phyloP scores from a whole-genome alignment of 2,113 vertebrate genomes.

The Hystrix cristata region DNA sequence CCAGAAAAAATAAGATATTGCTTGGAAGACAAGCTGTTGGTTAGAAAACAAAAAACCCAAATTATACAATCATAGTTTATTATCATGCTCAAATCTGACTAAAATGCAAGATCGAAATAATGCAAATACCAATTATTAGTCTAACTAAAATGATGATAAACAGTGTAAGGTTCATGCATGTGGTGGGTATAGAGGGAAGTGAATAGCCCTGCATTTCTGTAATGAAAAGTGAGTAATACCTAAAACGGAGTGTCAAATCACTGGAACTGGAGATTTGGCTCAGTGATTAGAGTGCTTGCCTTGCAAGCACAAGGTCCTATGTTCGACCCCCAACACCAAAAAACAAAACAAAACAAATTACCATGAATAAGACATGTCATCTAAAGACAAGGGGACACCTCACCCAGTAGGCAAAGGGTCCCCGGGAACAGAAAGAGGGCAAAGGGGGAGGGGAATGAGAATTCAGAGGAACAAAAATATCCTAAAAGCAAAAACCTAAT shows the following conservation, averaged over 20 bases:
- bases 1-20: not conserved
- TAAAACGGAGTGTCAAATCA: not conserved
- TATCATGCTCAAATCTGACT: not conserved
- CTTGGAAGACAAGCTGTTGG: not conserved
- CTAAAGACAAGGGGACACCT: not conserved
- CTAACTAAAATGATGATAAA: not conserved
- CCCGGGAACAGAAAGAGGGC: too few relatives aligned
- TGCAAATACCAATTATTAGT: conserved; percentile 2
- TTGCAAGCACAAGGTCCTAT: too few relatives aligned
- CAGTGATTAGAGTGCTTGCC: too few relatives aligned
- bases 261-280: too few relatives aligned
- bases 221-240: conserved; percentile 4
- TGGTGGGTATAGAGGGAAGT: not conserved
- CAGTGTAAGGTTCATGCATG: not conserved
- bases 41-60: not conserved
- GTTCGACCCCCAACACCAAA: too few relatives aligned
- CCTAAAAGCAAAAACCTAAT: too few relatives aligned
- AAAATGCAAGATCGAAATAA: conserved; percentile 15
- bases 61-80: conserved; percentile 3
- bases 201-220: not conserved
- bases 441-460: too few relatives aligned
- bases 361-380: not conserved
- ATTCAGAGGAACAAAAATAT: too few relatives aligned
- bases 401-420: too few relatives aligned
- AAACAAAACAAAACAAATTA: not conserved